Base-by-base conservation (phyloP, 2,797 vertebrate species). In the Enteromius viviparus region DNA sequence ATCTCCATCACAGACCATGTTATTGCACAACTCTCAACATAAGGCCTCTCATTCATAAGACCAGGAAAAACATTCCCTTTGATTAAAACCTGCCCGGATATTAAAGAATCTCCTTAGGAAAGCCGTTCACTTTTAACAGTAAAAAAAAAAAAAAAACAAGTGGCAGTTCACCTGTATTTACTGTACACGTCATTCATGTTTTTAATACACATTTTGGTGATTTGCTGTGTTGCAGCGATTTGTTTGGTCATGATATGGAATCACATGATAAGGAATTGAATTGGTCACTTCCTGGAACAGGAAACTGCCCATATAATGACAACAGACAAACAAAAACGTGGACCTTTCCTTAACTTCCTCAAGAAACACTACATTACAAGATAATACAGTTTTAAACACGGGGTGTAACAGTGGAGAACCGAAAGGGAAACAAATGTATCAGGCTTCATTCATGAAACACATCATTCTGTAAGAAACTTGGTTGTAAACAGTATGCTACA, bases 21-120 rank as follows among this genome's bases (percentile, higher is more conserved):
- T 94, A 95, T 95, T 95, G 94, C 93, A 95, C 93, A 91, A 83
- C 51, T 90, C 91, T 94, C 91, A 89, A 91, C 90, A 85, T 92
- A 95, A 95, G 93, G 93, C 94, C 93, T 93, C 90, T 90, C 85
- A 34, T 89, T 88, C 88, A 89, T 76, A 71, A 84, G 70, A 88
- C 85, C 80, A 88, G 77, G 86, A 84, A 85, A 51, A 37, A 1
- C 14, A 32, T 81, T 81, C 79, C 71, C 71, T 76, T 82, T 76
- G 11, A 82, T 64, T 51, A 64, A 85, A 82, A 86, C 58, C 45
- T 65, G 21, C 45, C 51, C 74, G 65, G 34, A 55, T 34, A 79
- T 78, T 77, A 88, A 84, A 85, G 84, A 80, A 80, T 85, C 82
- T 90, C 78, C 85, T 87, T 80, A 53, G 58, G 81, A 82, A 88